Base-by-base conservation (phyloP, 2,113 vertebrate species). In the Ursus arctos region DNA sequence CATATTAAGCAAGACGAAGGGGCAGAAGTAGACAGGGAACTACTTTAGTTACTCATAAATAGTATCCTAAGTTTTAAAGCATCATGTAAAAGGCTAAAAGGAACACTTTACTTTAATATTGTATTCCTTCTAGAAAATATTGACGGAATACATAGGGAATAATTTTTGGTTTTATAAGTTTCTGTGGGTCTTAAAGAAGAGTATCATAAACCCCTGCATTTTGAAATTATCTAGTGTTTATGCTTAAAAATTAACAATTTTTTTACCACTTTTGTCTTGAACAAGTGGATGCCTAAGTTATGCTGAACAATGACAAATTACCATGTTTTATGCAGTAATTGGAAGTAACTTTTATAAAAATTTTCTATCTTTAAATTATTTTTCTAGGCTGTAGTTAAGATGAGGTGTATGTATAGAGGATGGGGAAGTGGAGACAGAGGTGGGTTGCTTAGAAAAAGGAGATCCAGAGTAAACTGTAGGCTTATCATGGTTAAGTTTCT, bases 31-130 rank as follows among this genome's bases (percentile, higher is more conserved):
- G 33, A 72, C 4, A 40, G 59, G 86, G 95, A 67, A 43, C 43
- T 85, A 77, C 83, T 87, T 95, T 10, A 21, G 65, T 71, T 96
- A 91, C 28, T 87, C n/a, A 24, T 61, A 84, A 95, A 96, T 79
- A 79, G 85, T 31, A 36, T 55, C 7, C 14, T 94, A 36, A 33
- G 47, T 61, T 91, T 90, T 83, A 90, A 95, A 95, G 33, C 16
- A 7, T 67, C 57, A 67, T 15, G 7, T 53, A 9, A 82, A 88
- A 49, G 26, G 24, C 19, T 51, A 61, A 85, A 94, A 90, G 28
- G n/a, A 77, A 92, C 55, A n/a, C 26, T n/a, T 8, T 36, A 24
- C 47, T 55, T 89, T 67, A 82, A 15, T 65, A 74, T 91, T 65
- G 88, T 57, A 76, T 94, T 83, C 61, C 1, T 18, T 95, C 40